Evolutionary conservation across 1,140 invertebrate species (phyloP).

Genomic region (Leucophenga varia): DNA sequence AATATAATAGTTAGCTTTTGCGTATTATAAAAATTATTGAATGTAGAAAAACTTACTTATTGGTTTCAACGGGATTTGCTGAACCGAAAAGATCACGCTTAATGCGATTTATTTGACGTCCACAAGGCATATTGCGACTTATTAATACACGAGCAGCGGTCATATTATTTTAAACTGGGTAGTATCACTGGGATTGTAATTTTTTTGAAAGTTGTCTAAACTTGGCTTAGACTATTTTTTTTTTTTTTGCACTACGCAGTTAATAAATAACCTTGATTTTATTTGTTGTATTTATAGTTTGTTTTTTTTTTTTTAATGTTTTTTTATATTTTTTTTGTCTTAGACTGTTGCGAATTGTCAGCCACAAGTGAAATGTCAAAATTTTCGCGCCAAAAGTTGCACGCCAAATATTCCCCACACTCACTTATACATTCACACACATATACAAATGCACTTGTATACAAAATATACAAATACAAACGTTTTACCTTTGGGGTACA

Average conservation of each 20-base stretch:
- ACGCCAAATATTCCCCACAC: constrained; percentile 16
- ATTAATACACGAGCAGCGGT: constrained; percentile 47
- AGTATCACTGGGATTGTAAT: background rate
- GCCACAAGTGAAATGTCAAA: constrained; percentile 43
- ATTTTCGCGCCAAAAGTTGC: constrained; percentile 47
- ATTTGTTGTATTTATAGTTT: constrained; percentile 14
- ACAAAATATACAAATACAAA: constrained; percentile 8
- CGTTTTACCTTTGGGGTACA: constrained; percentile 9
- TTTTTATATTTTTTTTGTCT: constrained; percentile 31
- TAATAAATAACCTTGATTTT: background rate
- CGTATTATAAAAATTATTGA: no score
- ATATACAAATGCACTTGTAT: constrained; percentile 3
- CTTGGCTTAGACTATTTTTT: constrained; percentile 7
- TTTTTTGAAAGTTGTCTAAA: background rate
- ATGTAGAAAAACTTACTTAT: constrained; percentile 31
- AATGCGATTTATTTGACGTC: constrained; percentile 42
- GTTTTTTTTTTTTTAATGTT: constrained; percentile 17
- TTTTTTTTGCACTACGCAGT: constrained; percentile 6
- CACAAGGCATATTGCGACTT: constrained; percentile 34
- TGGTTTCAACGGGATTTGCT: constrained; percentile 29
- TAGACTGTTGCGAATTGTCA: constrained; percentile 21
- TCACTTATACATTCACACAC: constrained; percentile 8
- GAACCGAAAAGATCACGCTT: constrained; percentile 50
- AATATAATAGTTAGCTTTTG: background rate
- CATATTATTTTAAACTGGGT: no score